A percentile compares a stretch with the other conserved stretches of the same genome.
Evolutionary conservation across 2,888 invertebrate genomes (phyloP).

Genomic region (Liposcelis brunnea): DNA sequence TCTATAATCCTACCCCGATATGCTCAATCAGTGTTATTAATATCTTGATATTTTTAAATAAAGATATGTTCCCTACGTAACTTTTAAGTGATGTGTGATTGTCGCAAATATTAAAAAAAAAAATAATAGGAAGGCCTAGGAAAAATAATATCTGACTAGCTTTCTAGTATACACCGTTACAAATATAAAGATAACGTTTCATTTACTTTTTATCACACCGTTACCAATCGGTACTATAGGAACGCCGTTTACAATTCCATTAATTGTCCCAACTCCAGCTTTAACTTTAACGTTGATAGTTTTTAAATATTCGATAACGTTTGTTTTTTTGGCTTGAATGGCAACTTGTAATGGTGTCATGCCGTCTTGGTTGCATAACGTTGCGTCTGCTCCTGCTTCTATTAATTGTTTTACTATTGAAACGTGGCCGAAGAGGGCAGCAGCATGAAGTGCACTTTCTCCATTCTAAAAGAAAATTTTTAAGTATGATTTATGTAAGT

Average conservation of each 20-base stretch:
- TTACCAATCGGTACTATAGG: constrained; percentile 5
- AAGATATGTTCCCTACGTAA: too few relatives aligned
- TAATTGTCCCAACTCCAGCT: constrained; percentile 4
- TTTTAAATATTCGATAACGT: constrained; percentile 37
- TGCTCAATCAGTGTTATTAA: too few relatives aligned
- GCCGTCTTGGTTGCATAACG: constrained; percentile 53
- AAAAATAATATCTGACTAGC: not conserved
- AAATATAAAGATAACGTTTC: not conserved
- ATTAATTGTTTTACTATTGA: constrained; percentile 59
- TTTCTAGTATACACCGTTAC: constrained; percentile 1
- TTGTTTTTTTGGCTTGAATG: constrained; percentile 30
- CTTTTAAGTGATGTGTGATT: not conserved
- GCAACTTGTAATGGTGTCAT: constrained; percentile 49
- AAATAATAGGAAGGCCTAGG: too few relatives aligned
- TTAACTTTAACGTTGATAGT: constrained; percentile 4
- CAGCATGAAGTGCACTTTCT: constrained; percentile 79
- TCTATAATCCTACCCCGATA: too few relatives aligned
- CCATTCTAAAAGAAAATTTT: constrained; percentile 51
- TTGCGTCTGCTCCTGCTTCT: constrained; percentile 48
- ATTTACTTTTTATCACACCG: constrained; percentile 7
- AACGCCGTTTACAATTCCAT: constrained; percentile 6
- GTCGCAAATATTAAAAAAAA: not conserved
- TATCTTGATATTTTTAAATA: too few relatives aligned
- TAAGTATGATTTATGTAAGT: not conserved
- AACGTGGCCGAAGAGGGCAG: constrained; percentile 73